A percentile compares a stretch with the other conserved stretches of the same genome.
phyloP scores from a whole-genome alignment of 2,797 vertebrate genomes.

The Melanotaenia boesemani region DNA sequence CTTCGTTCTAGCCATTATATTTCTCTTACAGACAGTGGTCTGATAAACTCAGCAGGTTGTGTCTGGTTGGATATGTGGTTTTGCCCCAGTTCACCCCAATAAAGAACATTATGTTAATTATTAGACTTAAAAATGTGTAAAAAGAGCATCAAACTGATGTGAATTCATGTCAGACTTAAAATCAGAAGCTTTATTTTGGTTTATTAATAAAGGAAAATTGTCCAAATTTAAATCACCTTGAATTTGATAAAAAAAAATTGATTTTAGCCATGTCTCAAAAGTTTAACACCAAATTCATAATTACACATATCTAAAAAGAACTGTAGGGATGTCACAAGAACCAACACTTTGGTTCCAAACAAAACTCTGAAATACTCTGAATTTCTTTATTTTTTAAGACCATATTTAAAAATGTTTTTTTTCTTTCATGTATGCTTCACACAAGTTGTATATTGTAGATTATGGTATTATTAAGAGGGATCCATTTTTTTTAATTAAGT shows the following conservation, averaged over 20 bases:
- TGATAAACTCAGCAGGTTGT: slow-evolving; percentile 20
- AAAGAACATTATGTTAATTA: not conserved
- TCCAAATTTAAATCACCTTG: not conserved
- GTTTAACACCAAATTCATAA: too few species aligned
- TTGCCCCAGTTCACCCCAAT: not conserved
- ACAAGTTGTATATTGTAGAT: not conserved
- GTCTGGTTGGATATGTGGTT: slow-evolving; percentile 12
- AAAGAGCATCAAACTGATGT: not conserved
- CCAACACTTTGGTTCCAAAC: too few species aligned
- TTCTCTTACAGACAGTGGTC: slow-evolving; percentile 5
- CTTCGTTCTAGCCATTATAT: slow-evolving; percentile 43
- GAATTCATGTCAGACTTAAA: not conserved
- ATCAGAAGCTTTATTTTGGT: not conserved
- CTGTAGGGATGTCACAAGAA: too few species aligned
- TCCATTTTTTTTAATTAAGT: not conserved
- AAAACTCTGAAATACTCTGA: too few species aligned
- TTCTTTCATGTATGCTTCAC: not conserved
- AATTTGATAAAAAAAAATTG: not conserved
- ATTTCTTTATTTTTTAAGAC: too few species aligned
- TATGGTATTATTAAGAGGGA: not conserved
- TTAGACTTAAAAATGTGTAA: not conserved
- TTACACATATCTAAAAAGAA: too few species aligned
- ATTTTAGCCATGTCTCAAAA: not conserved
- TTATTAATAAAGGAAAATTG: not conserved
- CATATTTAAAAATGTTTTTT: too few species aligned